These are phyloP conservation scores for Gallinago paraguaiae DNA, from an alignment of 2,113 vertebrate genomes.

Conservation along the genomic window DNA sequence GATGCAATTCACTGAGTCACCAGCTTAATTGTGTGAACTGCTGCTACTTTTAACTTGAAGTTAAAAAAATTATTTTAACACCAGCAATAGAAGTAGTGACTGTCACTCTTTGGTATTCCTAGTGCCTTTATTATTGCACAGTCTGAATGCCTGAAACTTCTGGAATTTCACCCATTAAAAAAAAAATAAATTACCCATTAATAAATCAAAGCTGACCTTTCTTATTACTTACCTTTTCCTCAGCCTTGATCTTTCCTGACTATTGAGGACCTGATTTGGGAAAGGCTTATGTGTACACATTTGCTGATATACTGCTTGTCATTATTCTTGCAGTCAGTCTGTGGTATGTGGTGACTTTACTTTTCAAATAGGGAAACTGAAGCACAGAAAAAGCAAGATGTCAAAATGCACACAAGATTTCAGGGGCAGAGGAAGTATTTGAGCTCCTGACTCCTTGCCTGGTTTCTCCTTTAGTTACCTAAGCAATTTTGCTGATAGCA, in stretches of 20 bases:
- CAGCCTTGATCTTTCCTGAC: not conserved
- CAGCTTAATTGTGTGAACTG: constrained; percentile 50
- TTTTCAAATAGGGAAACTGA: not conserved
- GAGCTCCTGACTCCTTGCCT: not conserved
- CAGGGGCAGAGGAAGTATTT: not conserved
- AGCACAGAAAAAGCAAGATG: not conserved
- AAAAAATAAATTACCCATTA: not conserved
- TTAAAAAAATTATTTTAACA: constrained; percentile 41
- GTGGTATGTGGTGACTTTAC: not conserved
- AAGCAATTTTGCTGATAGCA: not conserved
- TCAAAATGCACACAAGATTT: rapidly evolving
- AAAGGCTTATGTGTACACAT: not conserved
- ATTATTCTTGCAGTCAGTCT: not conserved
- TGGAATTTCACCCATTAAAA: not conserved
- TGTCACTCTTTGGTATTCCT: not conserved
- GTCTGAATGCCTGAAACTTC: not conserved
- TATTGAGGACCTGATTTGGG: not conserved
- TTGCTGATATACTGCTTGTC: not conserved
- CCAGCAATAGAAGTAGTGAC: not conserved
- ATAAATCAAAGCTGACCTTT: not conserved
- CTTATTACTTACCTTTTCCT: not conserved
- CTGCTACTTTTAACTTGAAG: constrained; percentile 49
- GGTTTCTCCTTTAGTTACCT: not conserved
- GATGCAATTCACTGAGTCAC: constrained; percentile 49
- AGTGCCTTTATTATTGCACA: not conserved